Evolutionary conservation across 1,140 invertebrate genomes (phyloP).

Genomic region (Harlomillsia oculata): DNA sequence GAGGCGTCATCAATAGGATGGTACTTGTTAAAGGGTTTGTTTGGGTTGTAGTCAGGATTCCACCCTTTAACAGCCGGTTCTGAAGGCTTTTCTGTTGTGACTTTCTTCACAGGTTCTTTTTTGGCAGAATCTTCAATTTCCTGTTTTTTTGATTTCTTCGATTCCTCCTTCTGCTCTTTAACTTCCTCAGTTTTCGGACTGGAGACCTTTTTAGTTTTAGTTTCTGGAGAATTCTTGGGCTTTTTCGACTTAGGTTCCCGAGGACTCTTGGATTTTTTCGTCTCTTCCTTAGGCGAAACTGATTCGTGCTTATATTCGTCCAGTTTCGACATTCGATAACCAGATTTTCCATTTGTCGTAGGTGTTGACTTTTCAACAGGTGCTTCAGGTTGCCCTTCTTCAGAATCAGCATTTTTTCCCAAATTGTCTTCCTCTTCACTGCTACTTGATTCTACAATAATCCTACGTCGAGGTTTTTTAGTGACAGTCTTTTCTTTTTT

Average conservation of each 20-base stretch:
- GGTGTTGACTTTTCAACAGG: neutral
- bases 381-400: neutral
- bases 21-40: constrained; percentile 55
- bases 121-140: neutral
- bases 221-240: neutral
- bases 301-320: neutral
- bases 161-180: neutral
- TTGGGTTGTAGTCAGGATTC: constrained; percentile 62
- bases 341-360: neutral
- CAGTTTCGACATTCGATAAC: neutral
- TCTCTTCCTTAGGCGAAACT: neutral
- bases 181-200: neutral
- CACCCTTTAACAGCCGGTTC: constrained; percentile 14
- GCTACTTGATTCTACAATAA: constrained; percentile 26
- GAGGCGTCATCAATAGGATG: constrained; percentile 82
- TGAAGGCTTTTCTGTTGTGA: neutral
- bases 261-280: neutral
- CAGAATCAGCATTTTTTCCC: neutral
- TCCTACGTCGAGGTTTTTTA: constrained; percentile 12
- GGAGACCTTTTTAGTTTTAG: neutral
- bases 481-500: constrained; percentile 4
- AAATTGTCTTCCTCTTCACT: constrained; percentile 25
- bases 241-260: neutral
- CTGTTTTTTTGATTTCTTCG: neutral
- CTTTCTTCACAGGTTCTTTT: neutral